phyloP scores from a whole-genome alignment of 2,797 vertebrate genomes.

The Ispidina picta region DNA sequence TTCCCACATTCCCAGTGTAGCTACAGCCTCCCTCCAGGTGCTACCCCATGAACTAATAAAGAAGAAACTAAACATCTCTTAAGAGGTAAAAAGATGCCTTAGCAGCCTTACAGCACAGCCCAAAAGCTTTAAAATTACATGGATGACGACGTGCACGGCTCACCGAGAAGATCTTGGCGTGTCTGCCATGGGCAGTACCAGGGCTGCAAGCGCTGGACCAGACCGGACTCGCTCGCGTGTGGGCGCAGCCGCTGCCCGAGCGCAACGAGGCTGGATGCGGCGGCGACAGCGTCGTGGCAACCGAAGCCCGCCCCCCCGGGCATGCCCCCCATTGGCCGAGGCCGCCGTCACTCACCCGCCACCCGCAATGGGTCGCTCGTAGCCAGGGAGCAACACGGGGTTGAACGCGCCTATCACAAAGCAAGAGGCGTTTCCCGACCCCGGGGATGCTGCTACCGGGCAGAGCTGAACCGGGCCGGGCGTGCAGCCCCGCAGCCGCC shows the following conservation, averaged over 20 bases:
- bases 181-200: not conserved
- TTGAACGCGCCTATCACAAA: too few relatives aligned
- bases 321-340: not conserved
- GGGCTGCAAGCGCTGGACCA: too few relatives aligned
- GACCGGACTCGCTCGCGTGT: accelerated
- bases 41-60: not conserved
- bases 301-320: not conserved
- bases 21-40: not conserved
- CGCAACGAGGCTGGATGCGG: not conserved
- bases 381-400: too few relatives aligned
- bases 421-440: too few relatives aligned
- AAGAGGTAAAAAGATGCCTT: too few relatives aligned
- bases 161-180: too few relatives aligned
- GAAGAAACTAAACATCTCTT: not conserved
- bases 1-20: accelerated
- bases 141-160: accelerated
- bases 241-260: not conserved
- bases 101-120: not conserved
- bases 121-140: accelerated
- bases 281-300: not conserved
- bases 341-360: not conserved
- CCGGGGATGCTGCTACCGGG: too few relatives aligned
- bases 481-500: too few relatives aligned
- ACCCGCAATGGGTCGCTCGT: not conserved
- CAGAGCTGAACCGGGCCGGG: too few relatives aligned